Percentiles rank a stretch among this genome's conserved stretches.
Conservation (phyloP, 2,113 vertebrate genomes). For the Sinocyclocheilus grahami region DNA sequence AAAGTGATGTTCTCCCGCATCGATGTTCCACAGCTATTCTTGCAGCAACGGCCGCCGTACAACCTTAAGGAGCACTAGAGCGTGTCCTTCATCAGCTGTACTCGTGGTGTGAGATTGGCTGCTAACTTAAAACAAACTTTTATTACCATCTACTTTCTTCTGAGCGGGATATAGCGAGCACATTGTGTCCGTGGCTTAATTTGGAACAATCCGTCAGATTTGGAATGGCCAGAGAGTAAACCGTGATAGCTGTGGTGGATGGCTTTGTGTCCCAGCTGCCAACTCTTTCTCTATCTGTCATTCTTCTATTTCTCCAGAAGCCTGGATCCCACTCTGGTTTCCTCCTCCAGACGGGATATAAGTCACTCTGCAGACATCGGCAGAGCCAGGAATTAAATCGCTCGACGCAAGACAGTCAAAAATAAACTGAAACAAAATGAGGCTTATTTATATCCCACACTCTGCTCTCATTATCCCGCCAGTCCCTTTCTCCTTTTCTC, state of each 20-base stretch:
- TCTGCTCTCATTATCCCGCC: neutral
- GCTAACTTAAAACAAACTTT: constrained; percentile 33
- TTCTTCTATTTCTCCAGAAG: constrained; percentile 28
- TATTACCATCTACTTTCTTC: constrained; percentile 18
- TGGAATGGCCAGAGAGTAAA: constrained; percentile 38
- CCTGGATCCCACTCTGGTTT: neutral
- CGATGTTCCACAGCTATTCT: neutral
- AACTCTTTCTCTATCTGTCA: constrained; percentile 36
- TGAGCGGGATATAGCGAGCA: constrained; percentile 10
- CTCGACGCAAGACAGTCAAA: neutral
- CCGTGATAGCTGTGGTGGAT: constrained; percentile 28
- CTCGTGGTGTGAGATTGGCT: constrained; percentile 1
- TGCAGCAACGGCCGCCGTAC: neutral
- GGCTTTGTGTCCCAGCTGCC: too few species aligned
- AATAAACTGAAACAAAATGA: constrained; percentile 20
- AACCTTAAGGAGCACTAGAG: constrained; percentile 17
- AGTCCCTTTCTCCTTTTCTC: constrained; percentile 9
- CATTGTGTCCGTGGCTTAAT: constrained; percentile 40
- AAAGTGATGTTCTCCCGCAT: constrained; percentile 27
- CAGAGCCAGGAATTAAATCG: constrained; percentile 35
- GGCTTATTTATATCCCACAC: constrained; percentile 40
- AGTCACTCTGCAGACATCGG: constrained; percentile 46
- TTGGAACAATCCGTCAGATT: constrained; percentile 2
- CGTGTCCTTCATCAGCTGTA: constrained; percentile 17
- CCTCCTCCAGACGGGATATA: constrained; percentile 26